Percentiles rank a stretch among this genome's conserved stretches.
These are phyloP conservation scores for Engystomops pustulosus DNA, from an alignment of 2,113 vertebrate genomes.

Conservation along the genomic window DNA sequence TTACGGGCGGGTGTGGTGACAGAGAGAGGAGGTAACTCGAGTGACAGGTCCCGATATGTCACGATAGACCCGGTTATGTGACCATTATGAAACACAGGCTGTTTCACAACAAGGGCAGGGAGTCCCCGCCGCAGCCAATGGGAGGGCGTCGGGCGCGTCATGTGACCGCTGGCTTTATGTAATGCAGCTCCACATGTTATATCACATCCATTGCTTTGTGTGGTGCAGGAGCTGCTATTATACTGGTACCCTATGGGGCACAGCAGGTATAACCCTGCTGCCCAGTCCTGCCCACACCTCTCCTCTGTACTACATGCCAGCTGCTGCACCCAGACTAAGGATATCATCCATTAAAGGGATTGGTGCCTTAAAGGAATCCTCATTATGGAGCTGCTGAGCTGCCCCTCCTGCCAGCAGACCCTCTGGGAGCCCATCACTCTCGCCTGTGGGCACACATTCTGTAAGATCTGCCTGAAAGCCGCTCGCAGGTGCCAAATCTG, in stretches of 20 bases:
- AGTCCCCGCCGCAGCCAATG: constrained; percentile 59
- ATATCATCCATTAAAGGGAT: not conserved
- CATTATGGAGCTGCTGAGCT: constrained; percentile 78
- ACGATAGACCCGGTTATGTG: not conserved
- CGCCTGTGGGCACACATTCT: constrained; percentile 85
- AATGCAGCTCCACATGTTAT: constrained; percentile 49
- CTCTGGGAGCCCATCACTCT: constrained; percentile 83
- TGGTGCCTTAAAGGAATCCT: not conserved
- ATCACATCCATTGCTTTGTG: not conserved
- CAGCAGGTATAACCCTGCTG: not conserved
- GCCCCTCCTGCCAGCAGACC: constrained; percentile 77
- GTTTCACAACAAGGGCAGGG: constrained; percentile 62
- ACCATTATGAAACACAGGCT: constrained; percentile 65
- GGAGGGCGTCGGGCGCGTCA: constrained; percentile 21
- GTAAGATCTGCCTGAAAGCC: constrained; percentile 76
- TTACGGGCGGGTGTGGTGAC: no score
- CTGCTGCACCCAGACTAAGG: not conserved
- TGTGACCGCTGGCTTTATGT: constrained; percentile 60
- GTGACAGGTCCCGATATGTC: no score
- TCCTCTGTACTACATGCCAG: not conserved
- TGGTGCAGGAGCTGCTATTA: no score
- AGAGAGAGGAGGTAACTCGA: no score
- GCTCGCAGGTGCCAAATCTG: constrained; percentile 77
- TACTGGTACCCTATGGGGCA: not conserved
- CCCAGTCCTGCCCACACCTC: constrained; percentile 15